Evolutionary conservation across 2,888 invertebrate genomes (phyloP).

Genomic region (Pyrrhosoma nymphula): DNA sequence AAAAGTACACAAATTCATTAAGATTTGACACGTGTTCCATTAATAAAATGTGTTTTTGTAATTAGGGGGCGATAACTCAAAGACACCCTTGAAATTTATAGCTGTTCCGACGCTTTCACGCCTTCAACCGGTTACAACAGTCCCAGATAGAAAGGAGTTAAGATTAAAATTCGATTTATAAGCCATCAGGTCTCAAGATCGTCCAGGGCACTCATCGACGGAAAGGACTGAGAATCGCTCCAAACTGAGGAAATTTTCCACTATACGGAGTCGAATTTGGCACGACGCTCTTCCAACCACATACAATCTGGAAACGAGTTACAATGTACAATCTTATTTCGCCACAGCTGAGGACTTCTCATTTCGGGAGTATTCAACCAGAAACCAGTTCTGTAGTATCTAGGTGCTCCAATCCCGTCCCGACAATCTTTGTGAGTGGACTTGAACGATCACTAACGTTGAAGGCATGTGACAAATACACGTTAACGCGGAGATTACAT

Average conservation of each 20-base stretch:
- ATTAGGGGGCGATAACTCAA: slow-evolving; percentile 3
- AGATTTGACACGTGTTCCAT: background rate
- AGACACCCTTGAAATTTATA: slow-evolving; percentile 4
- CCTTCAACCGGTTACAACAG: background rate
- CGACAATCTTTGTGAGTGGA: background rate
- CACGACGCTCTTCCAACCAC: background rate
- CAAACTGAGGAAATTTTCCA: background rate
- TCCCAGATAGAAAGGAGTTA: background rate
- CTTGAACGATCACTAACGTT: background rate
- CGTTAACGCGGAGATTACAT: too few species aligned
- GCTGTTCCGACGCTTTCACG: background rate
- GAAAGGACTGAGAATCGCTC: background rate
- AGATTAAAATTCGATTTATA: slow-evolving; percentile 18
- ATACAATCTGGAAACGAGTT: background rate
- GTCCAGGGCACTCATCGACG: background rate
- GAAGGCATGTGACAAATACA: too few species aligned
- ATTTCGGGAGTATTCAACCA: background rate
- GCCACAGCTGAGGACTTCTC: background rate
- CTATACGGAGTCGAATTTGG: background rate
- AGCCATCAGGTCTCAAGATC: background rate
- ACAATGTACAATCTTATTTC: background rate
- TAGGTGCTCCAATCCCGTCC: background rate
- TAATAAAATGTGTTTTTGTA: background rate
- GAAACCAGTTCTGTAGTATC: background rate
- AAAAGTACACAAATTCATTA: slow-evolving; percentile 11